Evolutionary conservation across 2,113 vertebrate genomes (phyloP), one percentile per base, ranked within the genome.

Genomic region (Pseudorhombus dupliciocellatus): DNA sequence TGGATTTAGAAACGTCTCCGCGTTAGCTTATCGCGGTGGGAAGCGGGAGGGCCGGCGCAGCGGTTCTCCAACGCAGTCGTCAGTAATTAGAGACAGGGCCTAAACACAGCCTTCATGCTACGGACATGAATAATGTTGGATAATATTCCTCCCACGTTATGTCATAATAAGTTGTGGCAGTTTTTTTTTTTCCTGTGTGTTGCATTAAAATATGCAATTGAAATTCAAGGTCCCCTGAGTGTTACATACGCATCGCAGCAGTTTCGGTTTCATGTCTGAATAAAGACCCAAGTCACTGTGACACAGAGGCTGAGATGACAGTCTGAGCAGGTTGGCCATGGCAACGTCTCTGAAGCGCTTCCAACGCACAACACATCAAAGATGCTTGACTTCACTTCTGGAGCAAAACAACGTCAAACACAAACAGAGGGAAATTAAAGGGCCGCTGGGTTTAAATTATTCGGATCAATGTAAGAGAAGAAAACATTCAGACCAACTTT

Each of bases 1-100:
- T 75, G 69, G 69, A 66, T 81, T 80, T 80, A 70, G 69, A 88
- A 67, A 73, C 80, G 66, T 73, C 74, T 73, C 53, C 46, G 52
- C 80, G 76, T 82, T 82, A 84, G 77, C 68, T 76, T 55, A 55
- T 21, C 53, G 59, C 65, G 83, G 83, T 20, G 74, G 79, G 68
- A 70, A 50, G 75, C 54, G 31, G 40, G 64, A 68, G 30, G 46
- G 21, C n/a, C 5, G 6, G 44, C 44, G 5, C 21, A 0, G 37
- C 52, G 22, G 12, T 37, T 37, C 34, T 37, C 20, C 70, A 71
- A 70, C n/a, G 31, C 34, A 63, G 30, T 60, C 48, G 60, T 54
- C 53, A 66, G 30, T 63, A 26, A 4, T 10, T 52, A 60, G 0
- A 54, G 40, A 65, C 60, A 77, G 42, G 44, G 53, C 50, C 60